Conservation (phyloP, 2,888 invertebrate species). For the Callyntrura guangdongensis region DNA sequence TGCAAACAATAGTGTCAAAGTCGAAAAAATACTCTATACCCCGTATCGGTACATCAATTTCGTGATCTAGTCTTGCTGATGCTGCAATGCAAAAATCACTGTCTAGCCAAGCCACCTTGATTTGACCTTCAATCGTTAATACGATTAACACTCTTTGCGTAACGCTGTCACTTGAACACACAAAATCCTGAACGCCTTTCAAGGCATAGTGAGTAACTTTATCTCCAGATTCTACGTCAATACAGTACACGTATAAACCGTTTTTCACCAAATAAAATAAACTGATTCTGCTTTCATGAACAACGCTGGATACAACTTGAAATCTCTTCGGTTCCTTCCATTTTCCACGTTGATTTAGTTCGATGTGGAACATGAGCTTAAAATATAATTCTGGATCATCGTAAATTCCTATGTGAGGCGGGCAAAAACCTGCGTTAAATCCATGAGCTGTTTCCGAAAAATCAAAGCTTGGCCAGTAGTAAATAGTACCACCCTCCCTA, state of each 20-base stretch:
- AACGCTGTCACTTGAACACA: conserved; percentile 69
- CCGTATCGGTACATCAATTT: conserved; percentile 65
- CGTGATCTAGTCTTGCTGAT: conserved; percentile 59
- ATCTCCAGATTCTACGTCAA: conserved; percentile 79
- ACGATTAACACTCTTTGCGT: conserved; percentile 74
- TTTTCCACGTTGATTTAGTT: conserved; percentile 76
- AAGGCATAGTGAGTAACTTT: conserved; percentile 79
- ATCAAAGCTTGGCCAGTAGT: conserved; percentile 84
- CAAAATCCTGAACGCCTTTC: conserved; percentile 81
- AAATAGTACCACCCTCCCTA: conserved; percentile 83
- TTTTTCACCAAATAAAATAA: conserved; percentile 81
- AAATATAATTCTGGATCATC: conserved; percentile 83
- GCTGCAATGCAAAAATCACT: conserved; percentile 69
- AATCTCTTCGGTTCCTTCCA: conserved; percentile 83
- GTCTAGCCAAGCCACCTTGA: conserved; percentile 83
- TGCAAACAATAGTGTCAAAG: conserved; percentile 80
- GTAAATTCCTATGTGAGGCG: conserved; percentile 84
- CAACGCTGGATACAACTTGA: conserved; percentile 60
- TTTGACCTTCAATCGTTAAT: conserved; percentile 67
- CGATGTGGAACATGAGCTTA: conserved; percentile 80
- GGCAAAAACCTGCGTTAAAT: conserved; percentile 83
- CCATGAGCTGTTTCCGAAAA: conserved; percentile 80
- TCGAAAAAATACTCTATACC: conserved; percentile 74
- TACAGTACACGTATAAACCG: conserved; percentile 79
- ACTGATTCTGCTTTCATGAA: conserved; percentile 60